These are phyloP conservation scores for Patella vulgata DNA, from an alignment of 1,140 invertebrate species.

Conservation along the genomic window DNA sequence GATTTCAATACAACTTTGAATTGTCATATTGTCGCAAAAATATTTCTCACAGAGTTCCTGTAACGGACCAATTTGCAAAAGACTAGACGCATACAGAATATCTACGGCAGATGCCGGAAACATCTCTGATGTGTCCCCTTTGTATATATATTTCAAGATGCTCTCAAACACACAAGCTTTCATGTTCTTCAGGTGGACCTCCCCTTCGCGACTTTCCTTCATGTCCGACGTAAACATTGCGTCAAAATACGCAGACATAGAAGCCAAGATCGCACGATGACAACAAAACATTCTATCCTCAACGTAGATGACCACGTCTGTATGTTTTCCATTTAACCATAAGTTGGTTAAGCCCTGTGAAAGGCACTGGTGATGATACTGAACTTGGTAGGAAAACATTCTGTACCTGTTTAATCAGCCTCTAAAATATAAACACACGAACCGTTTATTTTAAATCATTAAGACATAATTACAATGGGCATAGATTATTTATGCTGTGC, in stretches of 20 bases:
- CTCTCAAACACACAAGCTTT: constrained; percentile 24
- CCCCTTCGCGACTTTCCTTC: constrained; percentile 32
- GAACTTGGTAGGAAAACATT: no score
- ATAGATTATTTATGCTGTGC: no score
- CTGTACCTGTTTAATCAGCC: no score
- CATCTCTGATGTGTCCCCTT: constrained; percentile 24
- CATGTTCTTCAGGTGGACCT: constrained; percentile 29
- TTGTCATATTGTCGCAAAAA: constrained; percentile 85
- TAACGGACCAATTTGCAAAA: constrained; percentile 84
- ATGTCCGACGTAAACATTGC: constrained; percentile 54
- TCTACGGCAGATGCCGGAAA: constrained; percentile 76
- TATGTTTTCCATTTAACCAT: constrained; percentile 17
- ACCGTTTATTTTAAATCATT: no score
- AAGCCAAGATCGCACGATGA: constrained; percentile 43
- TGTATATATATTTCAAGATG: constrained; percentile 40
- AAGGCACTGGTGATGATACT: constrained; percentile 4
- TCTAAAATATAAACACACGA: no score
- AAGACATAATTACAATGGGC: no score
- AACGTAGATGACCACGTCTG: constrained; percentile 39
- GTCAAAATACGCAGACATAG: constrained; percentile 51
- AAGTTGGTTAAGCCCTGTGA: constrained; percentile 14
- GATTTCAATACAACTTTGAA: constrained; percentile 91
- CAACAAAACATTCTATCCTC: constrained; percentile 36
- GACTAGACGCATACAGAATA: constrained; percentile 82
- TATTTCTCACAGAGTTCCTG: constrained; percentile 88